Base-by-base conservation (phyloP, 2,113 vertebrate species). In the Archilochus colubris region DNA sequence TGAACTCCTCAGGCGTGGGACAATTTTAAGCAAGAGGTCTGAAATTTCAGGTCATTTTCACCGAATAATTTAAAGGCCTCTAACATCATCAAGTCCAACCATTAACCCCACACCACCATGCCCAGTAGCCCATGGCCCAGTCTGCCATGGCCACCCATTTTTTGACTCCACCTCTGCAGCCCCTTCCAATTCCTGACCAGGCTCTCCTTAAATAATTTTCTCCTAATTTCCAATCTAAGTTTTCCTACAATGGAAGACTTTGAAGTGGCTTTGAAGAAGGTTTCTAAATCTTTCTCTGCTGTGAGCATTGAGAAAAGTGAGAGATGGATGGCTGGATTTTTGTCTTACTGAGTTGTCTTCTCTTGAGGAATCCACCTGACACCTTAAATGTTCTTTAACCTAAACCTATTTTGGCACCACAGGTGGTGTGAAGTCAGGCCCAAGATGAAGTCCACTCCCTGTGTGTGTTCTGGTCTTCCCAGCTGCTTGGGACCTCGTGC, bases 311-410 rank as follows among this genome's bases (percentile, higher is more conserved):
- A 99, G 96, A 99, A 99, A 97, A 99, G 99, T 0, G 99, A 99
- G 75, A 99, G 99, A 95, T 99, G 99, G 99, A 99, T 99, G 73
- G 96, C 98, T 36, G 99, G 99, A 97, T 99, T 99, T 96, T 99
- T 99, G 82, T 99, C 99, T 57, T 99, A 99, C 97, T 99, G 98
- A 98, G 70, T 91, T 94, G 92, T 96, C 91, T 91, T 59, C 23
- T 48, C 72, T 91, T 25, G 67, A 94, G 97, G 92, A 97, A 94
- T 87, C 77, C 92, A 96, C 96, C 82, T 55, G 50, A 51, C 43
- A 3, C 43, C 22, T 69, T 10, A 17, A 9, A 16, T 6, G 2
- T 17, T 38, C 15, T 54, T 31, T 40, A 17, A 12, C 12, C 28
- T 55, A 0, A 24, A 14, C 18, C 73, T 69, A 2, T 4, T 69